phyloP scores from a whole-genome alignment of 2,888 invertebrate genomes.

The Prenolepis imparis region DNA sequence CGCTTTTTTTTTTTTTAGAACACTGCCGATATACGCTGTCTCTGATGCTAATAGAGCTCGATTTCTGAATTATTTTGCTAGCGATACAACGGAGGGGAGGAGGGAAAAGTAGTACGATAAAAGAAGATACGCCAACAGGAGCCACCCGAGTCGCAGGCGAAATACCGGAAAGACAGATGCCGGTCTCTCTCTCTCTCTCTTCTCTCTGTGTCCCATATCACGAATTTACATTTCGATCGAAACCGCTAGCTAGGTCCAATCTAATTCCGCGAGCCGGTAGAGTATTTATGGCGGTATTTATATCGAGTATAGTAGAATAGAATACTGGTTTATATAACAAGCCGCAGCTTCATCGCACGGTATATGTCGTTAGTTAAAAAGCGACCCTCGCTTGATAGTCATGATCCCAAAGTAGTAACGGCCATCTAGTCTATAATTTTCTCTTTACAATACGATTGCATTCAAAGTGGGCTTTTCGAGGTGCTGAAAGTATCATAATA shows the following conservation, averaged over 20 bases:
- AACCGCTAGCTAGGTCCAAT: conserved; percentile 34
- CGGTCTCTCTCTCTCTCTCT: conserved; percentile 37
- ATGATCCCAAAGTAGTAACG: conserved; percentile 12
- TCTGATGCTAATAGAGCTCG: conserved; percentile 83
- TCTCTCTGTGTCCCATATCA: conserved; percentile 55
- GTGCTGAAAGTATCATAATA: conserved; percentile 6
- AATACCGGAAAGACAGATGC: conserved; percentile 79
- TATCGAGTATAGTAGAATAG: conserved; percentile 13
- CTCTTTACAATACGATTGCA: neutral
- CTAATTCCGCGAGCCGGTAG: conserved; percentile 33
- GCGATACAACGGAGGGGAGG: conserved; percentile 14
- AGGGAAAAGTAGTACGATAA: conserved; percentile 56
- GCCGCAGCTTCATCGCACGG: neutral
- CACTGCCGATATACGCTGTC: conserved; percentile 72
- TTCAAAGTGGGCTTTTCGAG: neutral
- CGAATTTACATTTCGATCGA: conserved; percentile 66
- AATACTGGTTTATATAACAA: conserved; percentile 39
- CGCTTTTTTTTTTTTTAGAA: conserved; percentile 67
- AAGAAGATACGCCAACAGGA: conserved; percentile 64
- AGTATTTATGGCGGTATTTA: conserved; percentile 60
- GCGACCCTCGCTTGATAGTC: conserved; percentile 31
- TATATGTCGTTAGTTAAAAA: conserved; percentile 2
- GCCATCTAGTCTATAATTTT: conserved; percentile 40
- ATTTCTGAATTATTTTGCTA: conserved; percentile 80
- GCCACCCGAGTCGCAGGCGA: conserved; percentile 74